Evolutionary conservation across 2,113 vertebrate species (phyloP).

Genomic region (Sciurus niger): DNA sequence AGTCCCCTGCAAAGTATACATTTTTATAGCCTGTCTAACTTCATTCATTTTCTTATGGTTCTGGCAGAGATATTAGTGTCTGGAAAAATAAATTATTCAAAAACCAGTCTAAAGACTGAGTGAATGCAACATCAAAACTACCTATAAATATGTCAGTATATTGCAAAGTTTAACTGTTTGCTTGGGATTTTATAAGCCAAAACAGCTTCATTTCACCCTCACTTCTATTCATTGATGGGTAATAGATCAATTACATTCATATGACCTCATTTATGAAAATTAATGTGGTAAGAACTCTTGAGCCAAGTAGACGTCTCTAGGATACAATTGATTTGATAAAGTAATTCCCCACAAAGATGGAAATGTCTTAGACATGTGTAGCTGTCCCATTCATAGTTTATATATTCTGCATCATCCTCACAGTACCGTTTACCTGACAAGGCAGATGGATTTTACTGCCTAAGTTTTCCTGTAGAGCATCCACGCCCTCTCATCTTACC

Average conservation of each 20-base stretch:
- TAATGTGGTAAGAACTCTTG: background rate
- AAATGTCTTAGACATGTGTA: background rate
- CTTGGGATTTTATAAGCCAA: constrained; percentile 42
- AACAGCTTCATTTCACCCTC: constrained; percentile 48
- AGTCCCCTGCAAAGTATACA: constrained; percentile 31
- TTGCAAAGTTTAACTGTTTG: constrained; percentile 59
- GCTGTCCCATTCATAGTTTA: background rate
- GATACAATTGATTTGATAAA: background rate
- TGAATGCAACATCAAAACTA: constrained; percentile 51
- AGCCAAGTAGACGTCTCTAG: background rate
- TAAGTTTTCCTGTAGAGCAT: background rate
- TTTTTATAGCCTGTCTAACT: constrained; percentile 72
- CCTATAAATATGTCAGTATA: constrained; percentile 48
- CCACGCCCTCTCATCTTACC: background rate
- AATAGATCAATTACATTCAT: constrained; percentile 21
- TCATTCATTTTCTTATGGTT: constrained; percentile 67
- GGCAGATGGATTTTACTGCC: background rate
- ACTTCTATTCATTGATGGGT: background rate
- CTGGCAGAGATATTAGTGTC: constrained; percentile 60
- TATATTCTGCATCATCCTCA: background rate
- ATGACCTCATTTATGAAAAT: constrained; percentile 38
- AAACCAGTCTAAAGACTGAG: constrained; percentile 39
- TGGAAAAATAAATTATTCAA: constrained; percentile 76
- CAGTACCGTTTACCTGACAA: background rate
- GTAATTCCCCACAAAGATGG: background rate